Base-by-base conservation (phyloP, 2,113 vertebrate genomes). In the Apeltes quadracus region DNA sequence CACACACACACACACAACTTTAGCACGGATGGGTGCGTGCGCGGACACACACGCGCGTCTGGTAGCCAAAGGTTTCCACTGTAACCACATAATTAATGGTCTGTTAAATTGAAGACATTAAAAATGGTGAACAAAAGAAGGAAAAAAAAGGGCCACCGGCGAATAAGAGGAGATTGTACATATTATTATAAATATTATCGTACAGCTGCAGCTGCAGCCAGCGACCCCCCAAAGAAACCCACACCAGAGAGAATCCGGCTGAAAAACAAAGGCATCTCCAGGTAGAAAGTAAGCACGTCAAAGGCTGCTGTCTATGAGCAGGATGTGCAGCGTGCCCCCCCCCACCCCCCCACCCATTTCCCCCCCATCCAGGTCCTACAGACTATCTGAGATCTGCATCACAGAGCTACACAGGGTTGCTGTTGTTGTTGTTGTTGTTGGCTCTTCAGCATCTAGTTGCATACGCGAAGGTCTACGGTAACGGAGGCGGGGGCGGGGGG, bases 61-160 rank as follows among this genome's bases (percentile, higher is more conserved):
- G 71, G 68, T 79, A 58, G 76, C 61, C 72, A 73, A 81, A 76
- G 63, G 81, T 79, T 86, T 79, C 84, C 68, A 36, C 66, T 66
- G 59, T 70, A 77, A 86, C 88, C 84, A 79, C 79, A 83, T 84
- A 83, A 89, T 91, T 88, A 88, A 90, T 91, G 85, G 74, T 72
- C 71, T 87, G 87, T 71, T 90, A 90, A 91, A 89, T 85, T 86
- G 87, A 83, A 86, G 86, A 83, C 85, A 83, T 86, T 87, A 88
- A 87, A 51, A 89, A 88, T 63, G 44, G 76, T 1, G 55, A 83
- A 74, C 48, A 53, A 48, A 48, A n/a, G 3, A n/a, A 48, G 16
- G 10, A 39, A 13, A 39, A 39, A 48, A 48, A 81, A 65, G 39
- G 76, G 75, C 73, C 72, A 72, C 57, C 34, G 7, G 82, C 72